Base-by-base conservation (phyloP, 1,140 invertebrate genomes). In the Aphidius gifuensis region DNA sequence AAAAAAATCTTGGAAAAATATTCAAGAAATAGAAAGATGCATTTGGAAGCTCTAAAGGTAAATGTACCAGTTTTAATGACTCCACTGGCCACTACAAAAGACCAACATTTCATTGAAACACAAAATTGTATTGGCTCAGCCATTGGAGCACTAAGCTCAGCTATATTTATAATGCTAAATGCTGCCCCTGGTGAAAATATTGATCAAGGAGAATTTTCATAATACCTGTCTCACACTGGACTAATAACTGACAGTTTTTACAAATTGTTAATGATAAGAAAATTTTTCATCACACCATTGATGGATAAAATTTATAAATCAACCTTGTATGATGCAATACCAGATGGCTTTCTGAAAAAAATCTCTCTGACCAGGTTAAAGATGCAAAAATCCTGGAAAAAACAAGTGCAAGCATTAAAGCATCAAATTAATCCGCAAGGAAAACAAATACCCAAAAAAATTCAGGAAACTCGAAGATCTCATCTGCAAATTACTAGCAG, bases 41-140 rank as follows among this genome's bases (percentile, higher is more conserved):
- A 23, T n/a, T 38, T 66, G 21, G 62, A 65, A 51, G 66, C 63
- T 45, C 68, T 61, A 11, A 61, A 67, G 21, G 45, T 68, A 3
- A 70, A 70, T 40, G 57, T 54, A 0, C 57, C 66, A 42, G 57
- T 70, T 2, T 53, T 57, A 2, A 50, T 68, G 40, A 61, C 61
- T 4, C 64, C 64, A 8, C 46, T 50, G 3, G 64, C 62, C 9
- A 63, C 54, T 16, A 65, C 60, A 56, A 47, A 64, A 40, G 65
- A 70, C 47, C 59, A 64, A 60, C 61, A 67, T 62, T 67, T 64
- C 62, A 23, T 39, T 16, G 51, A 58, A 16, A 49, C 54, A 2
- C 67, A 68, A 47, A 68, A 70, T 16, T 58, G 46, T 4, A 32
- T 70, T 9, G 67, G 69, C 7, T 66, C 69, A 4, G 65, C 67